Conservation (phyloP, 2,113 vertebrate species). For the Sminthopsis crassicaudata region DNA sequence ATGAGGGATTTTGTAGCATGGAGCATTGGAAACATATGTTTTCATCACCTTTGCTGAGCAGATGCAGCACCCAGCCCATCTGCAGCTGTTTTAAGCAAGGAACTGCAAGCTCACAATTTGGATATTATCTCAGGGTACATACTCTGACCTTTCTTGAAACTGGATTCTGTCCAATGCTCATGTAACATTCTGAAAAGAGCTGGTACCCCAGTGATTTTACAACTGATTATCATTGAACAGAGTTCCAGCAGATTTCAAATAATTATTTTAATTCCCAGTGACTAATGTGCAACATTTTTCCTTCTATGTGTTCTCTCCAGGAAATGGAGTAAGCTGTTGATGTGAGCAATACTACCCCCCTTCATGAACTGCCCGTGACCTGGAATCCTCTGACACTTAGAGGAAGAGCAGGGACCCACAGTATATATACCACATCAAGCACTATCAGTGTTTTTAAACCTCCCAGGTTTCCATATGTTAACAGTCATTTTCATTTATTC, state of each 20-base stretch:
- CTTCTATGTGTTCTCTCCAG: conserved; percentile 13
- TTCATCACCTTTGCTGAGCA: not conserved
- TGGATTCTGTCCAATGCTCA: conserved; percentile 77
- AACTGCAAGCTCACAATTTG: conserved; percentile 56
- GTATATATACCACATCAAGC: not conserved
- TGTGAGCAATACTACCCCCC: conserved; percentile 16
- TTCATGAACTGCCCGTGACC: conserved; percentile 25
- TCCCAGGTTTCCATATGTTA: not conserved
- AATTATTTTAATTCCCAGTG: conserved; percentile 73
- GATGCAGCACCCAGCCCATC: conserved; percentile 41
- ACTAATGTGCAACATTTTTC: not conserved
- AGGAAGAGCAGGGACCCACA: conserved; percentile 35
- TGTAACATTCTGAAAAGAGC: conserved; percentile 63
- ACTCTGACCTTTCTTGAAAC: conserved; percentile 67
- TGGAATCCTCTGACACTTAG: not conserved
- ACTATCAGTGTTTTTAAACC: not conserved
- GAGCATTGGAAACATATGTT: conserved; percentile 31
- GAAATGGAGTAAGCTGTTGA: not conserved
- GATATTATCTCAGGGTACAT: conserved; percentile 38
- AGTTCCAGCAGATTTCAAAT: conserved; percentile 67
- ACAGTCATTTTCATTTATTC: conserved; percentile 3
- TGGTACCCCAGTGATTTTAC: conserved; percentile 63
- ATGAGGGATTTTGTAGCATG: not conserved
- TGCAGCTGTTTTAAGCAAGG: conserved; percentile 61
- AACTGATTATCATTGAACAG: conserved; percentile 60